Percentiles rank a stretch among this genome's conserved stretches.
Evolutionary conservation across 2,797 vertebrate genomes (phyloP).

Genomic region (Cynopterus sphinx): DNA sequence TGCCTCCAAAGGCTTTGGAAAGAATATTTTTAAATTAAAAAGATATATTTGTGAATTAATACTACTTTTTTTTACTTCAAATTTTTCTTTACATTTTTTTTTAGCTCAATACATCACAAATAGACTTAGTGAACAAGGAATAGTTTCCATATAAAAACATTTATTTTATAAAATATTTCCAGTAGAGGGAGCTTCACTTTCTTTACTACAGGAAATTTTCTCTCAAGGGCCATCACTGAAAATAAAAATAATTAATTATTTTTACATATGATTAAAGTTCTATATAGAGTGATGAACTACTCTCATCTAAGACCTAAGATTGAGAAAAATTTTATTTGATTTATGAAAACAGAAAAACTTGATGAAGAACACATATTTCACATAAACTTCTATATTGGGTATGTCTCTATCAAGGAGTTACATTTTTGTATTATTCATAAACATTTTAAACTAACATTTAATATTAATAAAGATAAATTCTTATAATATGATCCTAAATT

Average conservation of each 20-base stretch:
- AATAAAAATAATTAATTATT: constrained; percentile 39
- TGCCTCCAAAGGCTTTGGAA: neutral
- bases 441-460: constrained; percentile 7
- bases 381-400: neutral
- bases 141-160: neutral
- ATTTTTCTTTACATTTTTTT: neutral
- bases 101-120: neutral
- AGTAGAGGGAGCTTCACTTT: constrained; percentile 20
- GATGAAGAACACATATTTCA: neutral
- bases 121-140: neutral
- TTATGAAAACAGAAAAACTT: constrained; percentile 15
- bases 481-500: neutral
- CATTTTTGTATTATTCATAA: constrained; percentile 9
- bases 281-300: neutral
- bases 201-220: constrained; percentile 19
- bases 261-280: constrained; percentile 25
- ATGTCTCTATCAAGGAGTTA: neutral
- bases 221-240: neutral
- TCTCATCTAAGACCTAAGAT: neutral
- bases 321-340: neutral
- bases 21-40: neutral
- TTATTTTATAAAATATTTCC: constrained; percentile 28
- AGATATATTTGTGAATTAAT: neutral
- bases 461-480: neutral
- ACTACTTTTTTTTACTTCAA: neutral